Conservation (phyloP, 2,113 vertebrate genomes). For the Terrapene triunguis region DNA sequence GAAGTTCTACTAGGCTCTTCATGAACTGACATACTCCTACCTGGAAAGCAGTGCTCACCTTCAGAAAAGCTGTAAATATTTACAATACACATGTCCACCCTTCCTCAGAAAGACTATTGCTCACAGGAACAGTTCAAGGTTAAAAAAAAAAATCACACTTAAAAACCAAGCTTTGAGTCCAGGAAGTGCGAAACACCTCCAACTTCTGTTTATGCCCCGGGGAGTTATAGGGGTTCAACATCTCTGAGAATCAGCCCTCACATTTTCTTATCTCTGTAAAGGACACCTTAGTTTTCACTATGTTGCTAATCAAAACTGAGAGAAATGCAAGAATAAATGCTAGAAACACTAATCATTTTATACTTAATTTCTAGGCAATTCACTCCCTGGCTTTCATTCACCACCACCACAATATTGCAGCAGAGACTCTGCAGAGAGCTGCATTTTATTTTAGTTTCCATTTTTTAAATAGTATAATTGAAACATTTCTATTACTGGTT, state of each 20-base stretch:
- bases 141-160: not conserved
- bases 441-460: not conserved
- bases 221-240: not conserved
- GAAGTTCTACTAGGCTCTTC: not conserved
- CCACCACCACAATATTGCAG: fast-evolving
- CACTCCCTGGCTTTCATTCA: fast-evolving
- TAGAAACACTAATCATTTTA: fast-evolving
- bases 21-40: not conserved
- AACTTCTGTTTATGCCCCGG: not conserved
- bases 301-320: fast-evolving
- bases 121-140: fast-evolving
- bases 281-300: fast-evolving
- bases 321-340: too few species aligned
- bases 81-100: not conserved
- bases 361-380: fast-evolving
- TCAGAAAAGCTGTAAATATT: not conserved
- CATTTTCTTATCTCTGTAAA: not conserved
- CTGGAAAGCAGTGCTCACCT: not conserved
- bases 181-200: not conserved
- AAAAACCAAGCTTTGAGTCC: not conserved
- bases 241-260: not conserved
- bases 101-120: not conserved
- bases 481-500: not conserved
- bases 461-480: not conserved
- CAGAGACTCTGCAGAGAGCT: not conserved